A percentile compares a stretch with the other conserved stretches of the same genome.
These are phyloP conservation scores for Etheostoma perlongum DNA, from an alignment of 2,797 vertebrate species.

Conservation along the genomic window DNA sequence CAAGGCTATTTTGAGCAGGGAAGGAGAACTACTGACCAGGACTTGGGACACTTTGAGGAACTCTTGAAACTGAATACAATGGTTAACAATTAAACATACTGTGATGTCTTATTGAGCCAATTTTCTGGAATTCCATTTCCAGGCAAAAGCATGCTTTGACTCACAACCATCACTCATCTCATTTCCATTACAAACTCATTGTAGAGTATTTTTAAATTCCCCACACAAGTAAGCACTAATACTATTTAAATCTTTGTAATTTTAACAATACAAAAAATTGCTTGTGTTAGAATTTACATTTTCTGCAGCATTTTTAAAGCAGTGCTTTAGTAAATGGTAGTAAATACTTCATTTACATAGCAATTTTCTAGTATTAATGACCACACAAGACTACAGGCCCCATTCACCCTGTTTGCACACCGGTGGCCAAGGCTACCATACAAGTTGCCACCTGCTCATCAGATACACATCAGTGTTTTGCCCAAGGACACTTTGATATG, in stretches of 20 bases:
- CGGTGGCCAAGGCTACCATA: no score
- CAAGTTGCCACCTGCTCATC: no score
- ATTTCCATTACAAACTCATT: neutral
- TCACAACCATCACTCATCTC: neutral
- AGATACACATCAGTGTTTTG: no score
- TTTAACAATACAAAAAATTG: neutral
- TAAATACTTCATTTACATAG: no score
- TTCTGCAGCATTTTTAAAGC: constrained; percentile 1
- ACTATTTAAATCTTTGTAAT: neutral
- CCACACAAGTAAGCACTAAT: neutral
- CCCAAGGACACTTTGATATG: no score
- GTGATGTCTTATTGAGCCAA: neutral
- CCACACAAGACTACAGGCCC: no score
- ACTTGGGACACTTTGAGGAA: neutral
- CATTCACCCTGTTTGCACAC: no score
- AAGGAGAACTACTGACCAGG: neutral
- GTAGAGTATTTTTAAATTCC: neutral
- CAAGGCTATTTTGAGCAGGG: neutral
- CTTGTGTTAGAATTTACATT: neutral
- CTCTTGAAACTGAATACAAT: neutral
- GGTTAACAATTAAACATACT: neutral
- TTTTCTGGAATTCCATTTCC: neutral
- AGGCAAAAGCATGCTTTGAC: neutral
- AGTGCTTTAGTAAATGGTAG: neutral
- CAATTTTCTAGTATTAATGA: no score